phyloP scores from a whole-genome alignment of 2,888 invertebrate species.

The Trissoscelio sp. region DNA sequence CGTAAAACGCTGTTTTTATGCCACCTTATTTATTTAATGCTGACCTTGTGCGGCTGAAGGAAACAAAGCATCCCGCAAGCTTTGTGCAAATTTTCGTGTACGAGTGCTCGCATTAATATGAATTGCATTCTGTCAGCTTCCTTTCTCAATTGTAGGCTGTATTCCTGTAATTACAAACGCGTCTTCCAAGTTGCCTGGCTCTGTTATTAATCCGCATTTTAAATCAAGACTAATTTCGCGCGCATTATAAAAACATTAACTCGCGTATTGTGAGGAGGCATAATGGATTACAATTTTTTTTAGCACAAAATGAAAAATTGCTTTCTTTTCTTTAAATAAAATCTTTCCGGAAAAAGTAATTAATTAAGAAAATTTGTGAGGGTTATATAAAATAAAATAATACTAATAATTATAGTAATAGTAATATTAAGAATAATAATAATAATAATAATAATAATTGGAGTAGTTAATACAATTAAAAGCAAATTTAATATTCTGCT shows the following conservation, averaged over 20 bases:
- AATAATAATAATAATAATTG: no score
- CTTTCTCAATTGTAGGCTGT: conserved; percentile 37
- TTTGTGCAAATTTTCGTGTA: conserved; percentile 40
- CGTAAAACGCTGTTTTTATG: no score
- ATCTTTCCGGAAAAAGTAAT: no score
- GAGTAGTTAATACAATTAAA: no score
- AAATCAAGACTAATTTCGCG: conserved; percentile 31
- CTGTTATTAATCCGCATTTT: conserved; percentile 26
- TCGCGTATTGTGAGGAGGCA: neutral
- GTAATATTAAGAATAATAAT: no score
- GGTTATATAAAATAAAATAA: no score
- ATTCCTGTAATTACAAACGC: conserved; percentile 43
- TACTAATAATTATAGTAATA: no score
- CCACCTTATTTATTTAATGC: conserved; percentile 36
- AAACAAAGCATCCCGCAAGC: conserved; percentile 40
- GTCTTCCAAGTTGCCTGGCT: conserved; percentile 10
- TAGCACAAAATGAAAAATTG: neutral
- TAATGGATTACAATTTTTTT: neutral
- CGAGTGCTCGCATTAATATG: conserved; percentile 34
- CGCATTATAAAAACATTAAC: conserved; percentile 20
- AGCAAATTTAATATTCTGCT: no score
- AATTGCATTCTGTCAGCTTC: conserved; percentile 32
- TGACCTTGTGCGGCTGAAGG: conserved; percentile 39
- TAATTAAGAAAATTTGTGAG: no score
- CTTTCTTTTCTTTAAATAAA: neutral